Conservation (phyloP, 2,888 invertebrate genomes). For the Pegoplata infirma region DNA sequence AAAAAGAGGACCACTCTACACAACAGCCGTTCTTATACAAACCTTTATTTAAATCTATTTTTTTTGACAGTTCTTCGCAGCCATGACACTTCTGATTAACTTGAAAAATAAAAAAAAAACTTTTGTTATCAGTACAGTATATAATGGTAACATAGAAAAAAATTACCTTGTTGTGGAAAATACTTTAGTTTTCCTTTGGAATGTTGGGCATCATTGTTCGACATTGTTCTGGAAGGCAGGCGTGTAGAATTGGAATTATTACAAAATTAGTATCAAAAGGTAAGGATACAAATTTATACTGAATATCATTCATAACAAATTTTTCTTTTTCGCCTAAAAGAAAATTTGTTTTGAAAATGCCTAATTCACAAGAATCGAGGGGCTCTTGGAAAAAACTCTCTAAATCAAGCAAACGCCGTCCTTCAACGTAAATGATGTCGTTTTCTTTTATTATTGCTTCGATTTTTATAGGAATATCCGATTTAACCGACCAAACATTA, state of each 20-base stretch:
- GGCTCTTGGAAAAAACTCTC: conserved; percentile 31
- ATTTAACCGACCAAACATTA: too few relatives aligned
- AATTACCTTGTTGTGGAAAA: conserved; percentile 33
- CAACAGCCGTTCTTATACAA: too few relatives aligned
- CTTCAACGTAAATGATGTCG: conserved; percentile 5
- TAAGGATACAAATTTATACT: conserved; percentile 32
- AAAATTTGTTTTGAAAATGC: conserved; percentile 28
- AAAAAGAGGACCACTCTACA: too few relatives aligned
- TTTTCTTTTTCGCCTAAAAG: conserved; percentile 32
- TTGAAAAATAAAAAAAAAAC: conserved; percentile 23
- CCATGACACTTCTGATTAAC: conserved; percentile 24
- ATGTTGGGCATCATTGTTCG: conserved; percentile 9
- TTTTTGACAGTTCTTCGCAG: conserved; percentile 18
- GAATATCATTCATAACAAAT: conserved; percentile 11
- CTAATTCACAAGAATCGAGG: conserved; percentile 12
- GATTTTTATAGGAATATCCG: too few relatives aligned
- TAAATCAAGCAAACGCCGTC: too few relatives aligned
- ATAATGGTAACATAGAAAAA: not conserved
- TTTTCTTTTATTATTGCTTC: conserved; percentile 3
- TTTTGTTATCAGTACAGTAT: conserved; percentile 5
- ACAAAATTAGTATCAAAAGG: conserved; percentile 26
- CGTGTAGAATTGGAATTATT: conserved; percentile 43
- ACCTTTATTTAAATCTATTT: too few relatives aligned
- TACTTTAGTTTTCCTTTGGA: conserved; percentile 36
- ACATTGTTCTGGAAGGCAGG: conserved; percentile 32